phyloP scores from a whole-genome alignment of 2,888 invertebrate species.

The Operophtera brumata region DNA sequence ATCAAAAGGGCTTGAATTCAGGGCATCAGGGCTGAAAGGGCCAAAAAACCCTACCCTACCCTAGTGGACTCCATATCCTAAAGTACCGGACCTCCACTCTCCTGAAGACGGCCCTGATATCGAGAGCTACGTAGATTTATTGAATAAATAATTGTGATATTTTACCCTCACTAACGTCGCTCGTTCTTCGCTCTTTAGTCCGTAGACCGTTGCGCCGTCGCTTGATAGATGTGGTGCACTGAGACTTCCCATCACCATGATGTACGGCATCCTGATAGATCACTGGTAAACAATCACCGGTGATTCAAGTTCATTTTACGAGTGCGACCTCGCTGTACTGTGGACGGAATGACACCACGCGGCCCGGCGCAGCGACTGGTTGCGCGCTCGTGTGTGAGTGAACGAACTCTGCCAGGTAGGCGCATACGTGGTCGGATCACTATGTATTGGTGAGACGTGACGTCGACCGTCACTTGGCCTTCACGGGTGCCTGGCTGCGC shows the following conservation, averaged over 20 bases:
- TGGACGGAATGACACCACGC: constrained; percentile 42
- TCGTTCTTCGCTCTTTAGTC: constrained; percentile 73
- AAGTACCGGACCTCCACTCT: neutral
- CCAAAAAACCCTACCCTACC: too few relatives aligned
- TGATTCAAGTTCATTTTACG: constrained; percentile 51
- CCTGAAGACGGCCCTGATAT: too few relatives aligned
- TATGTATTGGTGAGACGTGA: constrained; percentile 53
- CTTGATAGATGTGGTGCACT: constrained; percentile 70
- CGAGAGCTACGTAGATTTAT: neutral
- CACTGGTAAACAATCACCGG: constrained; percentile 45
- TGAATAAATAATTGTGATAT: constrained; percentile 5
- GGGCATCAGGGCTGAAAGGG: too few relatives aligned
- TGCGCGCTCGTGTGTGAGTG: constrained; percentile 62
- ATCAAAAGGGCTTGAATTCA: too few relatives aligned
- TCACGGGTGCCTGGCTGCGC: constrained; percentile 64
- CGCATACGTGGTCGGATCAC: constrained; percentile 44
- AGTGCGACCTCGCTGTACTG: constrained; percentile 32
- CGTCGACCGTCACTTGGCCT: constrained; percentile 63
- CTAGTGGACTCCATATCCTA: too few relatives aligned
- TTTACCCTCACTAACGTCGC: constrained; percentile 54
- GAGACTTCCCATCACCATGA: constrained; percentile 76
- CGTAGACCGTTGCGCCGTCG: constrained; percentile 73
- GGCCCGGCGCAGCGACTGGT: constrained; percentile 49
- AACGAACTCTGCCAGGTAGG: constrained; percentile 57
- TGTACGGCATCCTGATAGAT: constrained; percentile 66